Conservation (phyloP, 2,113 vertebrate genomes). For the Neofelis nebulosa region DNA sequence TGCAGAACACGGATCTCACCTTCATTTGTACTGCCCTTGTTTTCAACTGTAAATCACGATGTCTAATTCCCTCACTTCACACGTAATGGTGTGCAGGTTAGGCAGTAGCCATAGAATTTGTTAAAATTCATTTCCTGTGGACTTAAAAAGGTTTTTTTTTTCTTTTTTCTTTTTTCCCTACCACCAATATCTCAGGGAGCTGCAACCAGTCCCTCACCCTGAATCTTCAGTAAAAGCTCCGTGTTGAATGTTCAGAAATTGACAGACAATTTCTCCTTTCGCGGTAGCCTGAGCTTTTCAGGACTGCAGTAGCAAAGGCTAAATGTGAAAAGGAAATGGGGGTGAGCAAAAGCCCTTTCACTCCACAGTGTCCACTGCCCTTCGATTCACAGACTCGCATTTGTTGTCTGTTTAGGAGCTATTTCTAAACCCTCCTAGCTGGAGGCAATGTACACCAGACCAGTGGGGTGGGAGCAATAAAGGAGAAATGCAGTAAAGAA, state of each 20-base stretch:
- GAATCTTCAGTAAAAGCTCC: slow-evolving; percentile 53
- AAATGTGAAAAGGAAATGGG: slow-evolving; percentile 72
- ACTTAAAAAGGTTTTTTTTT: not conserved
- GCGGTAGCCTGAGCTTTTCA: slow-evolving; percentile 75
- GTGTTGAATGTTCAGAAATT: slow-evolving; percentile 75
- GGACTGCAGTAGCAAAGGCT: slow-evolving; percentile 59
- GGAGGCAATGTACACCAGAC: slow-evolving; percentile 63
- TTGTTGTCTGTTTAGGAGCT: slow-evolving; percentile 76
- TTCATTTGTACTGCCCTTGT: not conserved
- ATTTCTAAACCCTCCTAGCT: slow-evolving; percentile 76
- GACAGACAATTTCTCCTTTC: slow-evolving; percentile 75
- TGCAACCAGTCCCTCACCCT: slow-evolving; percentile 60
- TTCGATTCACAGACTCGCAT: slow-evolving; percentile 68
- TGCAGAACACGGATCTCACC: not conserved
- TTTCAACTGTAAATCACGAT: slow-evolving; percentile 59
- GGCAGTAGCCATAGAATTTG: not conserved
- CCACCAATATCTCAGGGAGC: slow-evolving; percentile 51
- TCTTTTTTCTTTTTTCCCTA: not conserved
- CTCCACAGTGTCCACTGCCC: slow-evolving; percentile 53
- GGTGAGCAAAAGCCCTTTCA: slow-evolving; percentile 59
- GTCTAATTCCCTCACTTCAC: slow-evolving; percentile 14
- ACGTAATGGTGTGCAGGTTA: not conserved
- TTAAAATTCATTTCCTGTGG: slow-evolving; percentile 63
- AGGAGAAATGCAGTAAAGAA: slow-evolving; percentile 78
- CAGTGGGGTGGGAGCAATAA: slow-evolving; percentile 73